Base-by-base conservation (phyloP, 2,113 vertebrate genomes). In the Corynorhinus townsendii region DNA sequence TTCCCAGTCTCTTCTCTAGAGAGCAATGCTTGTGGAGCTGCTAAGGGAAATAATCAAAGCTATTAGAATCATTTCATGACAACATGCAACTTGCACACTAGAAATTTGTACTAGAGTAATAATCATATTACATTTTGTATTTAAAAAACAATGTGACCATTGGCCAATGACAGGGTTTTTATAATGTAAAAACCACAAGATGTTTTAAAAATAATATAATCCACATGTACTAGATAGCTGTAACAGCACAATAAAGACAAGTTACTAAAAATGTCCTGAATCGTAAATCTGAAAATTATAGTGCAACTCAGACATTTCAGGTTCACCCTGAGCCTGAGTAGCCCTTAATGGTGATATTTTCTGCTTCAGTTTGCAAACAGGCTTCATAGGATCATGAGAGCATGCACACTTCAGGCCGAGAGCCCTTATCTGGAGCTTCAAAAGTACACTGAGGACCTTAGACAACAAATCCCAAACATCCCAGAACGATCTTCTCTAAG, bases 141-240 rank as follows among this genome's bases (percentile, higher is more conserved):
- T 28, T 77, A 69, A 94, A 89, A 86, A 91, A 93, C 73, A 89
- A 90, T 14, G 0, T 45, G 38, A 52, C n/a, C 80, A 35, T 17
- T 95, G 89, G 75, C 52, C 93, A 93, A 71, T 68, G 75, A 22
- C 93, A 75, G 49, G 30, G 40, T 96, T 96, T 86, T 47, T 64
- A 72, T 71, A 72, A 83, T 90, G 47, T 49, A 93, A 89, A 97
- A 94, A 12, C 8, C 54, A 26, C 43, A 43, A 89, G 33, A 86
- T 1, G 28, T 76, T 76, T 33, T n/a, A 52, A 54, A 94, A 77
- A 45, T 38, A 90, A 69, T 81, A 38, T 11, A 14, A 7, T 20
- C 54, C 68, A 71, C 45, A 75, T 54, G 9, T 64, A 47, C 43
- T 6, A 22, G 26, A 88, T 40, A 28, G 47, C 52, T 71, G 22